phyloP scores from a whole-genome alignment of 2,113 vertebrate species.

The Silurus glanis region DNA sequence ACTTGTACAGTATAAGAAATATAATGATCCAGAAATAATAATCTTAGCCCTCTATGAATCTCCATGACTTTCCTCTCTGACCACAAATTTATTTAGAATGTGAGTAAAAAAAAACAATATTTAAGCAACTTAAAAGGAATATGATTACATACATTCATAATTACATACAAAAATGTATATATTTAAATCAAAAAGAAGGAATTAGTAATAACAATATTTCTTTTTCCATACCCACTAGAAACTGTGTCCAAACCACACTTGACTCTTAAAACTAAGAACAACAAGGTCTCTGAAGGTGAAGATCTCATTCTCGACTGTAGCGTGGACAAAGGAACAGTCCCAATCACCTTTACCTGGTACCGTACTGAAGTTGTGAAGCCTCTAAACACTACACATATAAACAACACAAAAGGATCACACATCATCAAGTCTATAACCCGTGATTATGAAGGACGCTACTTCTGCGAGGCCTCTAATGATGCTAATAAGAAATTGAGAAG shows the following conservation, averaged over 20 bases:
- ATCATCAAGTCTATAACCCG: slow-evolving; percentile 38
- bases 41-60: not conserved
- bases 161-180: not conserved
- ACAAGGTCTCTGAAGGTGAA: slow-evolving; percentile 60
- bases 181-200: not conserved
- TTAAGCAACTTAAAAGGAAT: not conserved
- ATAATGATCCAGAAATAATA: not conserved
- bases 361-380: rapidly evolving
- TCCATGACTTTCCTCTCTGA: not conserved
- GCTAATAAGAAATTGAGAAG: slow-evolving; percentile 53
- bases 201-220: not conserved
- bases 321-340: slow-evolving; percentile 59
- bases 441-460: slow-evolving; percentile 61
- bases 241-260: slow-evolving; percentile 62
- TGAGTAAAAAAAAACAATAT: not conserved
- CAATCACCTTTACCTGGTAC: slow-evolving; percentile 69
- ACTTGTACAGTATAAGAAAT: not conserved
- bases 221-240: slow-evolving; percentile 53
- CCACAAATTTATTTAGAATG: not conserved
- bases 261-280: not conserved
- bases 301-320: slow-evolving; percentile 60
- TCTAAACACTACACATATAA: not conserved
- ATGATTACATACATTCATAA: not conserved
- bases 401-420: slow-evolving; percentile 15
- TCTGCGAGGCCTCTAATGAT: slow-evolving; percentile 63